Conservation (phyloP, 2,888 invertebrate species). For the Bombyx huttoni region DNA sequence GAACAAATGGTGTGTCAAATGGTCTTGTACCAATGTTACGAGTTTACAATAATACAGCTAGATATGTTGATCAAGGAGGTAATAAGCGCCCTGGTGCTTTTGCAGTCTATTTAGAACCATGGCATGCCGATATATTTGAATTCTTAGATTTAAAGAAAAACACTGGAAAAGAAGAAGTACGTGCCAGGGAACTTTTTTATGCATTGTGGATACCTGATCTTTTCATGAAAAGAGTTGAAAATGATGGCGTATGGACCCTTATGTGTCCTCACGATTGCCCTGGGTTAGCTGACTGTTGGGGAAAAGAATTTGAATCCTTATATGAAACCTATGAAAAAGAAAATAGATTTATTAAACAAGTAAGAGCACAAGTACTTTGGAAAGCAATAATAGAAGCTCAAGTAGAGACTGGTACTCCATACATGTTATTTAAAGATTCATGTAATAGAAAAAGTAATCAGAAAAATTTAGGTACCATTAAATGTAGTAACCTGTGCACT, state of each 20-base stretch:
- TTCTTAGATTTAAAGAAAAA: conserved; percentile 96
- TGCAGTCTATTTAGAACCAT: conserved; percentile 97
- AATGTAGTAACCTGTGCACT: conserved; percentile 97
- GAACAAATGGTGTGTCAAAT: conserved; percentile 95
- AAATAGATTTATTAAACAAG: conserved; percentile 76
- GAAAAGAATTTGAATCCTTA: conserved; percentile 91
- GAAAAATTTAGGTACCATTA: conserved; percentile 97
- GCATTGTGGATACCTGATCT: conserved; percentile 98
- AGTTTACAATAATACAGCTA: conserved; percentile 95
- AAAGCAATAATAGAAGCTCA: conserved; percentile 94
- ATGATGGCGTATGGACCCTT: conserved; percentile 89
- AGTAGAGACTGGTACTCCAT: conserved; percentile 98
- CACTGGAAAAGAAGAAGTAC: conserved; percentile 93
- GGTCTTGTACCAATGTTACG: conserved; percentile 96
- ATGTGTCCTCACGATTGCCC: conserved; percentile 98
- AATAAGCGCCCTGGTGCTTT: conserved; percentile 98
- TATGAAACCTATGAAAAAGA: conserved; percentile 91
- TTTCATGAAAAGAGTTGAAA: conserved; percentile 95
- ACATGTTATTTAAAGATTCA: conserved; percentile 96
- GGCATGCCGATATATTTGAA: conserved; percentile 98
- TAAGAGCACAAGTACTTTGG: conserved; percentile 92
- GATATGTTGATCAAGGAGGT: conserved; percentile 98
- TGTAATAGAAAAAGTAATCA: conserved; percentile 98
- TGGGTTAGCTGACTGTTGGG: conserved; percentile 93
- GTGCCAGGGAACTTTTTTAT: conserved; percentile 96